Evolutionary conservation across 1,140 invertebrate species (phyloP), one percentile per base, ranked within the genome.

Genomic region (Saccostrea cuccullata): DNA sequence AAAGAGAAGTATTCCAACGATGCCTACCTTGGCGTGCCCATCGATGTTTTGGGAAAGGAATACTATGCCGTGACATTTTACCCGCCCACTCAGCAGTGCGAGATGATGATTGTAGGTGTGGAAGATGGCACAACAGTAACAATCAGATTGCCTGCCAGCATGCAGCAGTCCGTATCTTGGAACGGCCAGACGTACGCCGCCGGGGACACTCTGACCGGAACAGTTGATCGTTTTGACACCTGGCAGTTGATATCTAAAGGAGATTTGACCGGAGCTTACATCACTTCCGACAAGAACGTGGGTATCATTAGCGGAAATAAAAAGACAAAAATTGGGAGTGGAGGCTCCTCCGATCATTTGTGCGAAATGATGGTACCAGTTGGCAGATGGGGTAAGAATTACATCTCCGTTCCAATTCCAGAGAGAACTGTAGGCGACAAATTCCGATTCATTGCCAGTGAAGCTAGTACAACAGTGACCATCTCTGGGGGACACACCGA

Each of bases 1-100:
- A 91, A 90, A 82, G 90, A 92, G 40, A 84, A 55, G 9, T 91
- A 91, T 23, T 92, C 93, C 3, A 92, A 90, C 13, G 93, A 94
- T 83, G 93, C 91, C 17, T 94, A 91, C 86, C 84, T 94, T 8
- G 92, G 91, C 5, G 83, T 94, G 12, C 93, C 93, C 4, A 86
- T 86, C 1, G 89, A 93, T 55, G 91, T 91, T 3, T 85, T 94
- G 11, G 92, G 92, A 15, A 90, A 47, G 13, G 90, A 92, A 17
- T 94, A 94, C 87, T 94, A 92, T 83, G 86, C 92, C 4, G 85
- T 94, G 12, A 88, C 90, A 0, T 93, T 91, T 82, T 85, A 86
- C 20, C 91, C 91, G 6, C 83, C 90, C n/a, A 55, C 64, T n/a
- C 67, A 85, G 58, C 47, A 89, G 17, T 47, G 87, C 13, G 87